These are phyloP conservation scores for Erebia aethiops DNA, from an alignment of 2,888 invertebrate genomes.

Conservation along the genomic window DNA sequence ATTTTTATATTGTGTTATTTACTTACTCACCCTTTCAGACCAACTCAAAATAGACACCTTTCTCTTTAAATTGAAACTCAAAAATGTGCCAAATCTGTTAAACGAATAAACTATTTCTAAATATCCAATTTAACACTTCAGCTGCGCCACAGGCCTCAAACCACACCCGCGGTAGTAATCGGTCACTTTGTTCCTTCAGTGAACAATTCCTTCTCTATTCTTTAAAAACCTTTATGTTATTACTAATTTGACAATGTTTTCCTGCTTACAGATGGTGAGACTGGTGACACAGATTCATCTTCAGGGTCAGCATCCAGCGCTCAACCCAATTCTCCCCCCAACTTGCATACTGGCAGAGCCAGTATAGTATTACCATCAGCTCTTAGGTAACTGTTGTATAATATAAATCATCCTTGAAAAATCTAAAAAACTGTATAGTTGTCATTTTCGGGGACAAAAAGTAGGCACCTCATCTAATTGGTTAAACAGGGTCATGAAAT, in stretches of 20 bases:
- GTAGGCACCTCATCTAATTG: too few relatives aligned
- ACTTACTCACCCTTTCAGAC: background rate
- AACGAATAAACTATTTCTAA: background rate
- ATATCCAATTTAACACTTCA: too few relatives aligned
- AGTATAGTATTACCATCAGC: constrained; percentile 67
- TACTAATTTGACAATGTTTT: background rate
- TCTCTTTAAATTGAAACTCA: too few relatives aligned
- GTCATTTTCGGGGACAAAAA: too few relatives aligned
- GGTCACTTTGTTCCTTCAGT: too few relatives aligned
- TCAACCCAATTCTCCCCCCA: constrained; percentile 67
- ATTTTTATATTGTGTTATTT: too few relatives aligned
- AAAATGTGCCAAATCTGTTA: background rate
- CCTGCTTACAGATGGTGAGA: constrained; percentile 55
- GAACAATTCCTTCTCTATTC: too few relatives aligned
- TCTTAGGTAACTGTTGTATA: constrained; percentile 55
- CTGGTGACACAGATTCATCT: constrained; percentile 79
- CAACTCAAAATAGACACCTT: background rate
- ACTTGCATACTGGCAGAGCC: constrained; percentile 59
- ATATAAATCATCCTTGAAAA: background rate
- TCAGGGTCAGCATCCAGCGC: constrained; percentile 67
- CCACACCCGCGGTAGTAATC: too few relatives aligned
- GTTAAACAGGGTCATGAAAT: too few relatives aligned
- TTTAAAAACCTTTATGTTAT: too few relatives aligned
- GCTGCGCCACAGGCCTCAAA: too few relatives aligned
- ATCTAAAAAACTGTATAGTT: too few relatives aligned